phyloP scores from a whole-genome alignment of 2,113 vertebrate species.

The Callochromis pleurospilus region DNA sequence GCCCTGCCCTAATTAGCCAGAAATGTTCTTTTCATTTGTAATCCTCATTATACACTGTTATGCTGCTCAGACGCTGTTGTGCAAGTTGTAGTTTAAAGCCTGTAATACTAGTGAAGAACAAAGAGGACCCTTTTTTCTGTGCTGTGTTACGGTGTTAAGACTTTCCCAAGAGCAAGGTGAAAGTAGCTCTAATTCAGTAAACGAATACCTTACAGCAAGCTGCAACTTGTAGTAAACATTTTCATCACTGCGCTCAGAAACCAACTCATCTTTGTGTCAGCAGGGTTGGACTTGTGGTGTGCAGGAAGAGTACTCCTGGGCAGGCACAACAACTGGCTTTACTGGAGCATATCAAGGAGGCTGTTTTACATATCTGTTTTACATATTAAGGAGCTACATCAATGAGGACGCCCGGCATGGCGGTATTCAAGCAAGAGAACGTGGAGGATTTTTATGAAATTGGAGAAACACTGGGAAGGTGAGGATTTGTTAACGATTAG shows the following conservation, averaged over 20 bases:
- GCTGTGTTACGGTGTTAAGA: background rate
- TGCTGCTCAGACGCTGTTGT: background rate
- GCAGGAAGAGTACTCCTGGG: background rate
- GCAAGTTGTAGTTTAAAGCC: background rate
- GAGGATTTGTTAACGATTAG: slow-evolving; percentile 31
- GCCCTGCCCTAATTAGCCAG: slow-evolving; percentile 32
- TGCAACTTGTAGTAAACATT: slow-evolving; percentile 34
- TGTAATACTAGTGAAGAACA: background rate
- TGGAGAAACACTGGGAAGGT: slow-evolving; percentile 89
- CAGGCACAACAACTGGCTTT: background rate
- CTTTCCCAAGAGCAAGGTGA: background rate
- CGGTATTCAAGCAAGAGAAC: slow-evolving; percentile 89
- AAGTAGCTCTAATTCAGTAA: slow-evolving; percentile 4
- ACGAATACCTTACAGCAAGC: slow-evolving; percentile 46
- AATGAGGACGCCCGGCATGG: slow-evolving; percentile 86
- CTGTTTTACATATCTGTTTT: background rate
- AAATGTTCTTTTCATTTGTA: slow-evolving; percentile 28
- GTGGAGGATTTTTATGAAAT: slow-evolving; percentile 91
- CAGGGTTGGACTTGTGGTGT: slow-evolving; percentile 14
- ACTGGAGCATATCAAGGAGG: slow-evolving; percentile 5
- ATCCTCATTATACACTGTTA: slow-evolving; percentile 16
- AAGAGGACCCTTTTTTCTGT: background rate
- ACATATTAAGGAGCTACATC: slow-evolving; percentile 44
- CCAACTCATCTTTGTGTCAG: background rate
- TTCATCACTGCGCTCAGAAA: slow-evolving; percentile 1